Base-by-base conservation (phyloP, 2,113 vertebrate species). In the Chitala chitala region DNA sequence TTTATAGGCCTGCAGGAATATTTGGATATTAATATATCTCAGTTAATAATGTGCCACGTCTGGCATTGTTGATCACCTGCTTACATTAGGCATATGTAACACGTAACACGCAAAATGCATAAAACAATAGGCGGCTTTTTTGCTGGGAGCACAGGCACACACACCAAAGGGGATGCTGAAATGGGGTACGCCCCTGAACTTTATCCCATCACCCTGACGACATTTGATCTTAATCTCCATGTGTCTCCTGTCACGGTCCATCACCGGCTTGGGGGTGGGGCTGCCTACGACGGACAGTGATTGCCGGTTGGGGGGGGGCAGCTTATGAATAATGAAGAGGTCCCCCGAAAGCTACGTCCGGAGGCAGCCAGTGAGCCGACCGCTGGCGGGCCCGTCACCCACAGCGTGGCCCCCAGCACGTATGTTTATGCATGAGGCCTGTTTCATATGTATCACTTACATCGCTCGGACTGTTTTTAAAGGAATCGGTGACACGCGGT, bases 261-360 rank as follows among this genome's bases (percentile, higher is more conserved):
- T 95, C 94, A 94, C 87, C 91, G 91, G 91, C 44, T 3, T 2
- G 26, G 31, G 59, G 59, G 59, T 8, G 59, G 33, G 59, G 59
- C 64, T 40, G 29, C 20, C 22, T n/a, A 6, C 38, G 26, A 9
- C 10, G 6, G 1, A 6, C 2, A 31, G 8, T 9, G 24, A 8
- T 12, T 15, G 2, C 1, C 63, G 59, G 50, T 95, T 94, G 90
- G 93, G 95, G 94, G 94, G 74, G 84, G 93, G 92, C 10, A 15
- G n/a, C 94, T 96, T 94, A 98, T 98, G 95, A 96, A 97, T 98
- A 97, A 95, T 96, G 96, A 96, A 96, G 93, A 96, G 93, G 89
- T 90, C 93, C 87, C 85, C 89, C 90, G 92, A 92, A 91, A 94
- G 83, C 88, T 94, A 92, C 93, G 92, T 90, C 75, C 65, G n/a